Percentiles rank a stretch among this genome's conserved stretches.
Evolutionary conservation across 2,797 vertebrate species (phyloP).

Genomic region (Sebastes matsubarae): DNA sequence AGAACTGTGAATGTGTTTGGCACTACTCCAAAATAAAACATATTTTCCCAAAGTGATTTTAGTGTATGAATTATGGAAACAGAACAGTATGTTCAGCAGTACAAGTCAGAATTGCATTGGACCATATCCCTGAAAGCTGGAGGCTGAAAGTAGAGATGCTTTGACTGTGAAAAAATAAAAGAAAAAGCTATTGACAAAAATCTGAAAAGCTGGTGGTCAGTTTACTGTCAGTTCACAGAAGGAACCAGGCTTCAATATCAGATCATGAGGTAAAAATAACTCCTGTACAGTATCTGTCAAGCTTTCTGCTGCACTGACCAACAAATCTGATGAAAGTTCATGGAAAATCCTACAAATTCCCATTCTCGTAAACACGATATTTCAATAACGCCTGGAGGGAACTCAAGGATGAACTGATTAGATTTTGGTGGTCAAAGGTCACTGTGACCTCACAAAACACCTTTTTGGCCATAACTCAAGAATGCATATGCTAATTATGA

Average conservation of each 20-base stretch:
- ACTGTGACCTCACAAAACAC: no score
- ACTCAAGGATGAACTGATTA: neutral
- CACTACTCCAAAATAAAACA: neutral
- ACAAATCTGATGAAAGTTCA: accelerated
- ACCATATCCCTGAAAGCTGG: neutral
- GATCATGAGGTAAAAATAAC: neutral
- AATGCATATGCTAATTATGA: neutral
- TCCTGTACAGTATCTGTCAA: neutral
- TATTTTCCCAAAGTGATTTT: no score
- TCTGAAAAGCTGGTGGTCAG: neutral
- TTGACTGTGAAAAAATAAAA: no score
- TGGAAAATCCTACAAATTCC: accelerated
- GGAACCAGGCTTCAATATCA: neutral
- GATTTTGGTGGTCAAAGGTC: neutral
- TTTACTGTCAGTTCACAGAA: neutral
- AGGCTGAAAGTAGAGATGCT: no score
- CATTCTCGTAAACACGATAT: neutral
- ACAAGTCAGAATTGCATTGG: no score
- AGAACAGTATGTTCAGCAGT: neutral
- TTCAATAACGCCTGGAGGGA: no score
- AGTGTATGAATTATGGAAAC: neutral
- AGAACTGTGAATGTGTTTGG: neutral
- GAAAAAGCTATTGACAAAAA: neutral
- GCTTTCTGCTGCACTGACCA: neutral
- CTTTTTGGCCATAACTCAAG: neutral